Base-by-base conservation (phyloP, 2,888 invertebrate genomes). In the Temnothorax rugatulus region DNA sequence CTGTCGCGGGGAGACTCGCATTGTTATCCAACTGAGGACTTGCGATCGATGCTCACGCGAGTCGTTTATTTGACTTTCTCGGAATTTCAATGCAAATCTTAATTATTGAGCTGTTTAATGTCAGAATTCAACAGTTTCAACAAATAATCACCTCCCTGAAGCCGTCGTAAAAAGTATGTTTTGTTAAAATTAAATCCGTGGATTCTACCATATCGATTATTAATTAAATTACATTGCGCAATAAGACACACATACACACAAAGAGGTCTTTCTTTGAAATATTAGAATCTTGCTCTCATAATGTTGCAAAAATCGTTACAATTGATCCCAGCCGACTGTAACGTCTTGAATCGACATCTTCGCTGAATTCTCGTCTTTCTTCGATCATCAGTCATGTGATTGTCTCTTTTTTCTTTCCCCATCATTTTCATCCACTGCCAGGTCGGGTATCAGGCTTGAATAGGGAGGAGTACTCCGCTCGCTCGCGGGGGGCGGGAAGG, bases 311-410 rank as follows among this genome's bases (percentile, higher is more conserved):
- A 81, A 59, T 47, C 25, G 38, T 47, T 54, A 68, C 54, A 41
- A 52, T 64, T 54, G 54, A 57, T 18, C 29, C 69, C 69, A 44
- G 54, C n/a, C 77, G 25, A 57, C 71, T 44, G 71, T 79, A 21
- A 59, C 44, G 21, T 59, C 59, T 73, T 59, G 47, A 81, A 81
- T 81, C 59, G 47, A 34, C 52, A 38, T 68, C n/a, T 25, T 68
- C 25, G 38, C 68, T 13, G 29, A 54, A 68, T 68, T 69, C 25
- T 69, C 52, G 9, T 68, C 59, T 73, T 47, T 81, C 59, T 41
- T 29, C 47, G 59, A 81, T 81, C 73, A 81, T 73, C 79, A 73
- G 47, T 81, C 79, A 81, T 73, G 47, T 59, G 79, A 69, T 73
- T 21, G 71, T 79, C 57, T n/a, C 5, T 7, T 38, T 75, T 74